These are phyloP conservation scores for Trialeurodes vaporariorum DNA, from an alignment of 1,140 invertebrate species.

Conservation along the genomic window DNA sequence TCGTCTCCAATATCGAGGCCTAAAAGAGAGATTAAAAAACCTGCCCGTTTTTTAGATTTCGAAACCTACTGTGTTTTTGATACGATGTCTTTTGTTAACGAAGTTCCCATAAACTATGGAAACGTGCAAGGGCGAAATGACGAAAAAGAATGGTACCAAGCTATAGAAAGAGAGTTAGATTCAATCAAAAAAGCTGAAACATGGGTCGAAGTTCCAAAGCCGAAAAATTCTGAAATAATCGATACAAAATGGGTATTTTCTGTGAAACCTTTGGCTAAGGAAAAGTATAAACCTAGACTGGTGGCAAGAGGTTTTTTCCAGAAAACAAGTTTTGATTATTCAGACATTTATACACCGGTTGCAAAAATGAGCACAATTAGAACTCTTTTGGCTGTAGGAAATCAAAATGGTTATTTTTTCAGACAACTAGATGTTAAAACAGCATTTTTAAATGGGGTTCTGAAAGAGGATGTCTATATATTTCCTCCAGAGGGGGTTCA, in stretches of 20 bases:
- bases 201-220: neutral
- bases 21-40: constrained; percentile 6
- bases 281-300: constrained; percentile 19
- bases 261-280: neutral
- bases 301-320: constrained; percentile 19
- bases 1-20: too few species aligned
- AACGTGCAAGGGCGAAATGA: neutral
- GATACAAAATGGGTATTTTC: constrained; percentile 9
- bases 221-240: neutral
- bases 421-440: constrained; percentile 11
- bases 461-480: constrained; percentile 18
- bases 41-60: constrained; percentile 2
- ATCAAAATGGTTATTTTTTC: constrained; percentile 3
- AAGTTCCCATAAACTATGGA: neutral
- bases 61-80: neutral
- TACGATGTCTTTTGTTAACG: neutral
- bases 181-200: constrained; percentile 1
- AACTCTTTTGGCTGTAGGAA: constrained; percentile 10
- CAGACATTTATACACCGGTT: constrained; percentile 16
- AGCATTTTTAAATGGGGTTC: constrained; percentile 19
- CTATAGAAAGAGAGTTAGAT: constrained; percentile 4
- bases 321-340: constrained; percentile 12
- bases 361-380: constrained; percentile 12
- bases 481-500: constrained; percentile 15
- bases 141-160: neutral